Conservation (phyloP, 2,888 invertebrate species). For the Protodeltote pygarga region DNA sequence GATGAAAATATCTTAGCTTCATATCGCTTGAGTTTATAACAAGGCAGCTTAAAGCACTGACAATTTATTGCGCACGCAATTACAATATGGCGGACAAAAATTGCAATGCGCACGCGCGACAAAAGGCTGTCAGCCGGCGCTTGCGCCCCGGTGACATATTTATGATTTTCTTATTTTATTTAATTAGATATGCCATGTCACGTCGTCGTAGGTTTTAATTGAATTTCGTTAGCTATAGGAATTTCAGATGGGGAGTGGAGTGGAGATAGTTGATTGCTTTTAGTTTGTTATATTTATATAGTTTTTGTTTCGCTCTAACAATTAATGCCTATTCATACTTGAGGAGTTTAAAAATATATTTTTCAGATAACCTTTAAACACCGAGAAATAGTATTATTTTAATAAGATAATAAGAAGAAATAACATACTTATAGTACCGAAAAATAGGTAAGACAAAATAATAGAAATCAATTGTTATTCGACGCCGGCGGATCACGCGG, state of each 20-base stretch:
- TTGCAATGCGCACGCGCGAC: slow-evolving; percentile 58
- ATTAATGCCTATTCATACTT: neutral
- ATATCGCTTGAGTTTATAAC: slow-evolving; percentile 7
- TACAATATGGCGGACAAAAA: slow-evolving; percentile 66
- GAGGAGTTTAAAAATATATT: too few relatives aligned
- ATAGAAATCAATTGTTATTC: too few relatives aligned
- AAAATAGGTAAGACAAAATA: too few relatives aligned
- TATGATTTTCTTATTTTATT: slow-evolving; percentile 45
- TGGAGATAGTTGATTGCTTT: neutral
- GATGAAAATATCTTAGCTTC: neutral
- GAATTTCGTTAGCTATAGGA: slow-evolving; percentile 10
- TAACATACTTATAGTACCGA: too few relatives aligned
- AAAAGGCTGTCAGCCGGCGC: slow-evolving; percentile 61
- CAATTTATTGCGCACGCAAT: slow-evolving; percentile 58
- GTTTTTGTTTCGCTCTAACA: neutral
- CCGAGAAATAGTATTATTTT: too few relatives aligned
- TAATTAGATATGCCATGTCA: slow-evolving; percentile 38
- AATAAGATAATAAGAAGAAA: too few relatives aligned
- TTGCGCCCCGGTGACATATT: slow-evolving; percentile 48
- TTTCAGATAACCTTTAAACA: too few relatives aligned
- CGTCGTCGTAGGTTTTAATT: too few relatives aligned
- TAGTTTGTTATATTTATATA: neutral
- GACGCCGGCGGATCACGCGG: too few relatives aligned
- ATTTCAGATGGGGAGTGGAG: neutral
- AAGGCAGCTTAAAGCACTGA: slow-evolving; percentile 22